Base-by-base conservation (phyloP, 2,797 vertebrate genomes). In the Percopsis omiscomaycus region DNA sequence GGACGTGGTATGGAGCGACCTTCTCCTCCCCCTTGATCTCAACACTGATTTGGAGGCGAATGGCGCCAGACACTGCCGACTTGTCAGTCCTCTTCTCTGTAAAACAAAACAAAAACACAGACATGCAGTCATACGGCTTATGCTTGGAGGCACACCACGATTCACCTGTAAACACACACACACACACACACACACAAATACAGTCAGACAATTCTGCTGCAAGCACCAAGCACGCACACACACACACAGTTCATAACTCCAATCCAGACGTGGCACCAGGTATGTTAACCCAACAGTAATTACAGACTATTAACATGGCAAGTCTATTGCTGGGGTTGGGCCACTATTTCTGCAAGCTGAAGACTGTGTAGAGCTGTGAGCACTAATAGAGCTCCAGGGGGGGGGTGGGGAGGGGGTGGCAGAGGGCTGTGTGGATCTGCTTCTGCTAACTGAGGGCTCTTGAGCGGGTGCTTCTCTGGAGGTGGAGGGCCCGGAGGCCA, bases 21-120 rank as follows among this genome's bases (percentile, higher is more conserved):
- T 99, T 98, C 92, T 99, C 97, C 76, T 99, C 97, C 55, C 97
- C 97, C 81, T 99, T 99, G 84, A 99, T 99, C 89, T 99, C 98
- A 77, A 99, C 96, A 0, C 84, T 99, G 89, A 99, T 99, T 61
- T 98, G 98, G n/a, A 99, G 92, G 67, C 97, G 95, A 76, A 99
- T 98, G 73, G 98, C 98, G 1, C 98, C 98, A 0, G 98, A 99
- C 68, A 99, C 98, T 0, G 97, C 98, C 1, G 98, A 99, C 83
- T 99, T 99, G 86, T 99, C 98, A 0, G 98, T 99, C 78, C 98
- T 92, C 78, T 99, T 99, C 86, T 99, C 98, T 99, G 85, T 64
- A 80, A 74, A 74, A 45, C 55, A 64, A 80, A 49, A 27, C 15
- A 28, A 37, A 51, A 28, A 32, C 42, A 53, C 59, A 51, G 30